Conservation (phyloP, 2,888 invertebrate species). For the Argynnis bischoffii region DNA sequence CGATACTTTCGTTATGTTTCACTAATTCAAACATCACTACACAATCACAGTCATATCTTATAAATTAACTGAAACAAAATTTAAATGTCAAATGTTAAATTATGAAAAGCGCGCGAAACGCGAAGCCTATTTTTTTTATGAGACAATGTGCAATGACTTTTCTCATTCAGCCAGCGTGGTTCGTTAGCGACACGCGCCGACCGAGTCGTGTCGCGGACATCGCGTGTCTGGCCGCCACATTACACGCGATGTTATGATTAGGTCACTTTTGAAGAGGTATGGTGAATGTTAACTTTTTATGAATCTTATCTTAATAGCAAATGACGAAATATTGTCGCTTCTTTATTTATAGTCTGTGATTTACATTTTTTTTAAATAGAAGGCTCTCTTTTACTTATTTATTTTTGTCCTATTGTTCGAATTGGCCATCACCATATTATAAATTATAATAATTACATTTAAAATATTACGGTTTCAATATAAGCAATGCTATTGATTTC, state of each 20-base stretch:
- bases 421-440: too few species aligned
- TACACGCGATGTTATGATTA: constrained; percentile 62
- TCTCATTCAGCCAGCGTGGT: constrained; percentile 11
- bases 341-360: too few species aligned
- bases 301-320: too few species aligned
- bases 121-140: constrained; percentile 26
- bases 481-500: too few species aligned
- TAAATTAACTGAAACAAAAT: constrained; percentile 43
- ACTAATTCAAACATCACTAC: constrained; percentile 67
- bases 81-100: constrained; percentile 30
- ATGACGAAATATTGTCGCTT: too few species aligned
- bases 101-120: constrained; percentile 35
- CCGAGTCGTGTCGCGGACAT: constrained; percentile 37
- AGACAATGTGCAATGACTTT: constrained; percentile 12
- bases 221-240: constrained; percentile 39
- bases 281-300: not conserved
- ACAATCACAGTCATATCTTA: constrained; percentile 46
- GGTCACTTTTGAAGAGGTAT: constrained; percentile 16
- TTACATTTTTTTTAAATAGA: too few species aligned
- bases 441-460: too few species aligned
- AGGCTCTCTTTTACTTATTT: too few species aligned
- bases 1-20: constrained; percentile 62
- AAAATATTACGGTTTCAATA: too few species aligned
- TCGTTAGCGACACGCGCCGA: constrained; percentile 4
- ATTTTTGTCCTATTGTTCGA: too few species aligned